Evolutionary conservation across 2,888 invertebrate species (phyloP).

Genomic region (Carpatolechia fugitivella): DNA sequence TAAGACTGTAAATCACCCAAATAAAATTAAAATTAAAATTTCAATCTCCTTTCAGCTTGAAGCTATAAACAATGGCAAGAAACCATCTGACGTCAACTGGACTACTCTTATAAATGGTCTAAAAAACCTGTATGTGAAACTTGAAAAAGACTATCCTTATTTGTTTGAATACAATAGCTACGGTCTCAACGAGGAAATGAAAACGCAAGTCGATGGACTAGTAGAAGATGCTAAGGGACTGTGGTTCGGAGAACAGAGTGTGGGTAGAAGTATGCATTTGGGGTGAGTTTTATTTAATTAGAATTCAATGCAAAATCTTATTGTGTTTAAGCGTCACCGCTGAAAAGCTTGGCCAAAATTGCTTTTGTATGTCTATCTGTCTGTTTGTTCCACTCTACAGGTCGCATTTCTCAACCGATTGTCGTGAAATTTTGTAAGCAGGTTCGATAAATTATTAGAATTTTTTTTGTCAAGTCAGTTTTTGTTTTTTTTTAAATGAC

Average conservation of each 20-base stretch:
- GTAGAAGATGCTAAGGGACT: conserved; percentile 42
- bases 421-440: too few relatives aligned
- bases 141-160: conserved; percentile 58
- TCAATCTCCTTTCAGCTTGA: conserved; percentile 37
- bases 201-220: conserved; percentile 29
- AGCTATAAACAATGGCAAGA: conserved; percentile 37
- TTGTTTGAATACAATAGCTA: conserved; percentile 55
- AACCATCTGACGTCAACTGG: conserved; percentile 51
- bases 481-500: too few relatives aligned
- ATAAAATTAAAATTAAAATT: background rate
- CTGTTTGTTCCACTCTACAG: too few relatives aligned
- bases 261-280: conserved; percentile 50
- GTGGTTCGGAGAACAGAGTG: conserved; percentile 52
- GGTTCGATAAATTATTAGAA: too few relatives aligned
- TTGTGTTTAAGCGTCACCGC: background rate
- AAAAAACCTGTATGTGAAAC: conserved; percentile 48
- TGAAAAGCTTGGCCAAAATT: background rate
- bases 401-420: too few relatives aligned
- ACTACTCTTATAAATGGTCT: conserved; percentile 52
- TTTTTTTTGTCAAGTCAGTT: too few relatives aligned
- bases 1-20: too few relatives aligned
- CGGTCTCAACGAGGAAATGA: conserved; percentile 43
- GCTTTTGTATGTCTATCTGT: too few relatives aligned
- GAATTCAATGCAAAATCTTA: background rate
- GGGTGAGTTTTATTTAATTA: conserved; percentile 39